Conservation (phyloP, 2,797 vertebrate genomes). For the Clarias fuscus region DNA sequence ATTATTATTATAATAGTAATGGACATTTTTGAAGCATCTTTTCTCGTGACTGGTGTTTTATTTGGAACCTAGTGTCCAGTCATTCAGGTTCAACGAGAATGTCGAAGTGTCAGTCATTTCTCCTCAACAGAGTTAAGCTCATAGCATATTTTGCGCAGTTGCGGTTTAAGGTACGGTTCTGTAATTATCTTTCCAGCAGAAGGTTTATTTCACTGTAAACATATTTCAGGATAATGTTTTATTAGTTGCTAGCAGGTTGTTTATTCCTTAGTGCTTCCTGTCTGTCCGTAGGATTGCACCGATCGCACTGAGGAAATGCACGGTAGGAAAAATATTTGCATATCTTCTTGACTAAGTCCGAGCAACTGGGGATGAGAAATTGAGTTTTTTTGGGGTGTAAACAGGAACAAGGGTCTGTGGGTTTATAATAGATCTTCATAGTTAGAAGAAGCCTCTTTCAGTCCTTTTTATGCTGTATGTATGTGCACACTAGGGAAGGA, state of each 20-base stretch:
- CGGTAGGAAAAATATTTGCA: constrained; percentile 17
- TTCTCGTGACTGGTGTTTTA: not conserved
- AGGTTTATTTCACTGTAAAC: not conserved
- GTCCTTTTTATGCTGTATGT: too few species aligned
- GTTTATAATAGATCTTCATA: too few species aligned
- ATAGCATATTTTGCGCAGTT: not conserved
- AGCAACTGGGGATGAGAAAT: not conserved
- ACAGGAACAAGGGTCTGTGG: not conserved
- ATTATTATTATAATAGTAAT: not conserved
- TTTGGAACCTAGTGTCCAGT: not conserved
- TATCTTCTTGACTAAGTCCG: not conserved
- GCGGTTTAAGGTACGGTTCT: too few species aligned
- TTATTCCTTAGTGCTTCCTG: not conserved
- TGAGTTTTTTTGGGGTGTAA: not conserved
- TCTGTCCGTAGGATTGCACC: not conserved
- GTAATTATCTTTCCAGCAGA: not conserved
- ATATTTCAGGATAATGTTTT: not conserved
- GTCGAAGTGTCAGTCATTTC: not conserved
- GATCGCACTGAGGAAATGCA: not conserved
- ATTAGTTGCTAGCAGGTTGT: not conserved
- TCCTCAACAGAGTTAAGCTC: not conserved
- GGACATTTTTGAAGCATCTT: not conserved
- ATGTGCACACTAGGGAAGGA: not conserved
- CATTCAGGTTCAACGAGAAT: not conserved
- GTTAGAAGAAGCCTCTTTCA: too few species aligned